These are phyloP conservation scores for Threskiornis aethiopicus DNA, from an alignment of 2,797 vertebrate genomes.

Conservation along the genomic window DNA sequence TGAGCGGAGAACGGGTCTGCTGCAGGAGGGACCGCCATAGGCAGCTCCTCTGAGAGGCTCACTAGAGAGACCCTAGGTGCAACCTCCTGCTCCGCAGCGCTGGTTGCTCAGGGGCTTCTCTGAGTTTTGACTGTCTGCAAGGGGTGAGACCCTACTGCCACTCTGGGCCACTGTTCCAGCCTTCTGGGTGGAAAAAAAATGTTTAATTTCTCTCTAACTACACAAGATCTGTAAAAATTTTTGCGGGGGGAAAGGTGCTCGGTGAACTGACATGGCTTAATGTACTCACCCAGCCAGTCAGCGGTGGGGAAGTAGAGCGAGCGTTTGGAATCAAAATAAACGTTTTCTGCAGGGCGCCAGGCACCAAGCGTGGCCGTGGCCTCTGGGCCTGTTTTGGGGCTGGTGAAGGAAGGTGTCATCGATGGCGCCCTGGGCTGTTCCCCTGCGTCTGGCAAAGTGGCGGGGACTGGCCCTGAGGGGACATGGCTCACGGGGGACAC, in stretches of 20 bases:
- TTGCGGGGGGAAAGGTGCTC: not conserved
- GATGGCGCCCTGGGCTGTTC: not conserved
- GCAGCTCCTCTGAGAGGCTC: not conserved
- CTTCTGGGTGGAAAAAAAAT: not conserved
- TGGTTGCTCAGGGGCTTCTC: not conserved
- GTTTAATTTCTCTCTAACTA: not conserved
- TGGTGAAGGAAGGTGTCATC: not conserved
- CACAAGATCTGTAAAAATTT: not conserved
- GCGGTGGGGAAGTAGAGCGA: fast-evolving
- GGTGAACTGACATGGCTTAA: not conserved
- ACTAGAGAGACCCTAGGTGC: not conserved
- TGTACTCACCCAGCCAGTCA: too few species aligned
- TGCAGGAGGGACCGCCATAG: not conserved
- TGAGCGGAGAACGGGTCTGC: not conserved
- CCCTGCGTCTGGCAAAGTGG: fast-evolving
- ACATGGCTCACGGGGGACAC: not conserved
- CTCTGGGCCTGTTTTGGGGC: fast-evolving
- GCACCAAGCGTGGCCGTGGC: fast-evolving
- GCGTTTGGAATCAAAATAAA: fast-evolving
- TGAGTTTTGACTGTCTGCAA: not conserved
- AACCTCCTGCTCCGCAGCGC: not conserved
- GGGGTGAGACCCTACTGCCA: not conserved
- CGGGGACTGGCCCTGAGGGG: not conserved
- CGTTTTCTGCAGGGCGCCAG: not conserved
- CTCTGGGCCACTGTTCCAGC: not conserved